A percentile compares a stretch with the other conserved stretches of the same genome.
These are phyloP conservation scores for Perca flavescens DNA, from an alignment of 2,113 vertebrate species.

Conservation along the genomic window DNA sequence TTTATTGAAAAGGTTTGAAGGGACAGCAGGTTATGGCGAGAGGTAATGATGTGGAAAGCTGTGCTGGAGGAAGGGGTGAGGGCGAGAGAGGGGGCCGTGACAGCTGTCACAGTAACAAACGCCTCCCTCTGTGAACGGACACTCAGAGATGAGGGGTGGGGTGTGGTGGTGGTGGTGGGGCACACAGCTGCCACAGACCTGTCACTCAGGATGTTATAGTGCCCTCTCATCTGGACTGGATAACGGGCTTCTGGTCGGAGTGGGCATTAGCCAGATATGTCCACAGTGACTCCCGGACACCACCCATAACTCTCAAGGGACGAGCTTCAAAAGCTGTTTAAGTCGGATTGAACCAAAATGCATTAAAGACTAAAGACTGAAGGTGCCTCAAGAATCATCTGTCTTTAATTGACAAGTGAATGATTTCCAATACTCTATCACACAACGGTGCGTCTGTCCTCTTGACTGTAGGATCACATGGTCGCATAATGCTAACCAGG, in stretches of 20 bases:
- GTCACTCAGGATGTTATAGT: slow-evolving; percentile 70
- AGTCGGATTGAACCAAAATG: neutral
- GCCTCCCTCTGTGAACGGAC: slow-evolving; percentile 60
- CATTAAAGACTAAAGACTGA: neutral
- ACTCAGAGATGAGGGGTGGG: slow-evolving; percentile 36
- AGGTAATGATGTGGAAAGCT: slow-evolving; percentile 69
- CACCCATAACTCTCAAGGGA: neutral
- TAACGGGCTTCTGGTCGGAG: slow-evolving; percentile 42
- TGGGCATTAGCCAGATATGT: slow-evolving; percentile 29
- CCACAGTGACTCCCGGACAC: slow-evolving; percentile 3
- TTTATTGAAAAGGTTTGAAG: slow-evolving; percentile 43
- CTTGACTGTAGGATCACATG: neutral
- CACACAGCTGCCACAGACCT: slow-evolving; percentile 73
- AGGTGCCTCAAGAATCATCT: neutral
- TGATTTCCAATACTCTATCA: neutral
- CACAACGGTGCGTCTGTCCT: neutral
- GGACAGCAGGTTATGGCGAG: slow-evolving; percentile 56
- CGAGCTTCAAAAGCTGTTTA: neutral
- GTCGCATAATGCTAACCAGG: neutral
- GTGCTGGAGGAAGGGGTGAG: slow-evolving; percentile 59
- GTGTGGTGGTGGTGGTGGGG: neutral
- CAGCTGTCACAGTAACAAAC: slow-evolving; percentile 78
- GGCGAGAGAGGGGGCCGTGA: slow-evolving; percentile 42
- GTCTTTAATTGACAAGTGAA: neutral
- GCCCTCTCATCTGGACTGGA: slow-evolving; percentile 65